Evolutionary conservation across 2,113 vertebrate genomes (phyloP).

Genomic region (Neoarius graeffei): DNA sequence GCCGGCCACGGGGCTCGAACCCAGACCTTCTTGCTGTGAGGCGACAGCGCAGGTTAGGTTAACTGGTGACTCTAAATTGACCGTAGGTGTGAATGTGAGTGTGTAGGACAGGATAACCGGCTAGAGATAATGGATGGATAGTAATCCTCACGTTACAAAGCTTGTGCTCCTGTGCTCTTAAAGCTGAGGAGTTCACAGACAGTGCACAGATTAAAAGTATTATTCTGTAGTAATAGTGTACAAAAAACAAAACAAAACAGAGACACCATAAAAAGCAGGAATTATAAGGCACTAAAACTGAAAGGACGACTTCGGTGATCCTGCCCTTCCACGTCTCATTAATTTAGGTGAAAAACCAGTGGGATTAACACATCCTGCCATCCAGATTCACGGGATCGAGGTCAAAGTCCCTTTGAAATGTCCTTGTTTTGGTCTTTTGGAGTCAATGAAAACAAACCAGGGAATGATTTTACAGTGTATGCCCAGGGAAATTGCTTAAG

Average conservation of each 20-base stretch:
- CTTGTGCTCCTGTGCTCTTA: too few species aligned
- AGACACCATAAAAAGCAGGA: conserved; percentile 1
- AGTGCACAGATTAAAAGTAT: too few species aligned
- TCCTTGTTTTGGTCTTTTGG: conserved; percentile 26
- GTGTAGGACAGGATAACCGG: too few species aligned
- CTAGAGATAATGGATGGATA: too few species aligned
- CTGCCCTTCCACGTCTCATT: neutral
- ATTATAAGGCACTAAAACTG: conserved; percentile 13
- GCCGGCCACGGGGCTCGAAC: too few species aligned
- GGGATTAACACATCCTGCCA: neutral
- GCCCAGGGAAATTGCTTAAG: conserved; percentile 9
- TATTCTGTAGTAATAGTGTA: neutral
- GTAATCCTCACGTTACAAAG: too few species aligned
- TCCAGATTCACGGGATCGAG: neutral
- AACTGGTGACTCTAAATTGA: too few species aligned
- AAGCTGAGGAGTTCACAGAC: too few species aligned
- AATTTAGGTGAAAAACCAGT: neutral
- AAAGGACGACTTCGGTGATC: neutral
- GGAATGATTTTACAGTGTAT: conserved; percentile 28
- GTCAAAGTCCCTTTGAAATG: conserved; percentile 29
- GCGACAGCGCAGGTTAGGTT: too few species aligned
- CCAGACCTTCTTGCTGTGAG: too few species aligned
- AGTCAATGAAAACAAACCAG: neutral
- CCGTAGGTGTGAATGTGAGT: too few species aligned
- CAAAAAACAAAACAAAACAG: conserved; percentile 10